phyloP scores from a whole-genome alignment of 2,797 vertebrate species.

The Lindbergichthys nudifrons region DNA sequence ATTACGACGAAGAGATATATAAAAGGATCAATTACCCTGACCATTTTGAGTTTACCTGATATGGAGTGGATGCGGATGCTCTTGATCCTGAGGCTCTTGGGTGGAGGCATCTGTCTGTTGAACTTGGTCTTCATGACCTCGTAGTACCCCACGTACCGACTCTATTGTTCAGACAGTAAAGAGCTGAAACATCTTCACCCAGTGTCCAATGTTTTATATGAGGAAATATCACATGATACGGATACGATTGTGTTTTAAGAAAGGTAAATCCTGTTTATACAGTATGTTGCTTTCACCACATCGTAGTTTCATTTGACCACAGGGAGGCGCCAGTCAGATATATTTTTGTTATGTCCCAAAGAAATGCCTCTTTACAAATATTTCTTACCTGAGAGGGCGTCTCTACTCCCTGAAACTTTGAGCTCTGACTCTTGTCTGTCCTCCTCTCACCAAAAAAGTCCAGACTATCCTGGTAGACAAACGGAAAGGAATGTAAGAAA shows the following conservation, averaged over 20 bases:
- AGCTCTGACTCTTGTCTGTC: constrained; percentile 91
- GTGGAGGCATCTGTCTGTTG: constrained; percentile 87
- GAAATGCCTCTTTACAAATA: neutral
- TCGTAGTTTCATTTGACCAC: constrained; percentile 14
- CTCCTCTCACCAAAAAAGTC: constrained; percentile 94
- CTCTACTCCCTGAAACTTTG: constrained; percentile 96
- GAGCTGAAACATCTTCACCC: neutral
- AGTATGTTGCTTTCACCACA: neutral
- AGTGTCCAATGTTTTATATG: neutral
- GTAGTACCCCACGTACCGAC: constrained; percentile 95
- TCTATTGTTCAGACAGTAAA: constrained; percentile 79
- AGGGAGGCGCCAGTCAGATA: neutral
- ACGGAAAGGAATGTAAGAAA: neutral
- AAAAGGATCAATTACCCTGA: neutral
- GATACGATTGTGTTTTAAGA: neutral
- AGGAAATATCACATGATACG: neutral
- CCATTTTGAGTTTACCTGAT: constrained; percentile 80
- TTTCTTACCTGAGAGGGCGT: constrained; percentile 94
- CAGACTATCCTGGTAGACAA: constrained; percentile 88
- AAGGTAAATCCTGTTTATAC: neutral
- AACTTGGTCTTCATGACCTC: constrained; percentile 92
- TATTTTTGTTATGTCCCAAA: neutral
- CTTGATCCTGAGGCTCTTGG: constrained; percentile 86
- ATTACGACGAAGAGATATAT: neutral
- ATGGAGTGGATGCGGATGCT: constrained; percentile 91